Evolutionary conservation across 1,140 invertebrate genomes (phyloP), one percentile per base, ranked within the genome.

Genomic region (Drosophila ercepeae): DNA sequence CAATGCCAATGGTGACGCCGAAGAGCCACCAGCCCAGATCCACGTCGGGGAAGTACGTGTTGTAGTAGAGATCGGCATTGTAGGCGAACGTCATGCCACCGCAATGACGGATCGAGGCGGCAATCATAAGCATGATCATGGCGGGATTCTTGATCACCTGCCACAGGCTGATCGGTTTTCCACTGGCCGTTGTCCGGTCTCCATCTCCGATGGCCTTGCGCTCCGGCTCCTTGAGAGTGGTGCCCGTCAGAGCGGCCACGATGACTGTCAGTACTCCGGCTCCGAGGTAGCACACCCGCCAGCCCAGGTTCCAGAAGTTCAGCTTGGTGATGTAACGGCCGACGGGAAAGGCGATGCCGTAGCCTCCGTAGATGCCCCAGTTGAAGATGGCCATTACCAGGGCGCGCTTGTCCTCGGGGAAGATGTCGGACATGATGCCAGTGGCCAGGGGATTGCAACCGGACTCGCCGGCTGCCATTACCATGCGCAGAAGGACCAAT

Each of bases 331-430:
- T 93, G 77, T 98, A 98, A 70, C 97, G 94, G 0, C 97, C 97
- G 14, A 98, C 94, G 0, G 97, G 97, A 90, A 98, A 98, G 7
- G 97, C 96, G 44, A 98, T 95, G 36, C 97, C 97, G 72, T 98
- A 98, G 8, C 97, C 97, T 16, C 97, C 96, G 84, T 99, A 99
- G 68, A 99, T 98, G 27, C 97, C 97, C 97, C 97, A 98, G 91
- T 98, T 98, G 92, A 98, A 98, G 52, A 98, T 95, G 1, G 97
- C 97, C 93, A 98, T 95, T 0, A 98, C 97, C 9, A 98, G 92
- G 6, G 96, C 97, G 65, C 97, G 93, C 69, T 96, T 95, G 52
- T 95, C 93, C 90, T 96, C 95, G 0, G 94, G 93, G 78, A 97
- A 97, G 75, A 97, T 94, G 84, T 98, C 97, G 0, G 96, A 96